Conservation (phyloP, 2,888 invertebrate species). For the Rotaria magnacalcarata region DNA sequence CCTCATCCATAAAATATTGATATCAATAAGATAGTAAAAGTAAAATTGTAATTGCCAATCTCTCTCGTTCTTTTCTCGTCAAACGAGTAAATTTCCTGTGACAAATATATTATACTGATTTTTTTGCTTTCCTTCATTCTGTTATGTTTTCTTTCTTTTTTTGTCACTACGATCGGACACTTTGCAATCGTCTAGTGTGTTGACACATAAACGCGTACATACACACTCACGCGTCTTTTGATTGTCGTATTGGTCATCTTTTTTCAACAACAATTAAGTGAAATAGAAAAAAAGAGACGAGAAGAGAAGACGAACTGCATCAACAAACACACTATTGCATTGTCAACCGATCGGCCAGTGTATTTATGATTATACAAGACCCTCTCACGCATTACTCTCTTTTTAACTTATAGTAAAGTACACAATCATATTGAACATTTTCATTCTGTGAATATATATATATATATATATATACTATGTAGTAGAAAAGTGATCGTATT, state of each 20-base stretch:
- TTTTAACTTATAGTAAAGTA: not conserved
- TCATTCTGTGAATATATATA: not conserved
- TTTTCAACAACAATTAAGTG: not conserved
- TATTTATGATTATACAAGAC: constrained; percentile 15
- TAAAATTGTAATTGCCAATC: not conserved
- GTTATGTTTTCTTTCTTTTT: not conserved
- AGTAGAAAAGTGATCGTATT: not conserved
- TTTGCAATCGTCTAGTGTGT: not conserved
- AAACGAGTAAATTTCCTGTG: not conserved
- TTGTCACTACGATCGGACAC: not conserved
- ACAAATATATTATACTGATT: not conserved
- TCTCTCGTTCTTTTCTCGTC: not conserved
- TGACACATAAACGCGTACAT: not conserved
- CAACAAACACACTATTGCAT: not conserved
- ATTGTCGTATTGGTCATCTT: not conserved
- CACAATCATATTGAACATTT: not conserved
- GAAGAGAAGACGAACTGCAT: not conserved
- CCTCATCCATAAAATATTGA: not conserved
- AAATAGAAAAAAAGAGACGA: not conserved
- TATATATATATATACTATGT: not conserved
- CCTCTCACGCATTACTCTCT: not conserved
- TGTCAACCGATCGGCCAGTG: not conserved
- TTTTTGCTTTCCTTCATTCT: not conserved
- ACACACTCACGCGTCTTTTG: not conserved
- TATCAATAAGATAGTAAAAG: not conserved